Evolutionary conservation across 2,113 vertebrate species (phyloP).

Genomic region (Trinectes maculatus): DNA sequence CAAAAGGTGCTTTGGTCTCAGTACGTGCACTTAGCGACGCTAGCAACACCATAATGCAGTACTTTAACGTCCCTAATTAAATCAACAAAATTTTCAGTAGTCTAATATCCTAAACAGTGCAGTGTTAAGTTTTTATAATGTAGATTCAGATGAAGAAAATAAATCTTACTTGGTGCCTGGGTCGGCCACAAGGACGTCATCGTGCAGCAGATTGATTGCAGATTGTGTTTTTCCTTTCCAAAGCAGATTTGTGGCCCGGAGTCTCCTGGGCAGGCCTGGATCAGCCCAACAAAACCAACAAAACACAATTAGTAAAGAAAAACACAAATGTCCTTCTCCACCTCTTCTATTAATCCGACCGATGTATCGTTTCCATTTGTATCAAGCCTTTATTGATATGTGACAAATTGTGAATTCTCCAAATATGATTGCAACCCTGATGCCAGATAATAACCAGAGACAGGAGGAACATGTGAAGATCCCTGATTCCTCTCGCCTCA

Average conservation of each 20-base stretch:
- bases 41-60: no score
- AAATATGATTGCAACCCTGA: neutral
- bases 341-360: neutral
- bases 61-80: no score
- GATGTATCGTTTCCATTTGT: neutral
- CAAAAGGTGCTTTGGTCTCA: no score
- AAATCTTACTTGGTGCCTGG: slow-evolving; percentile 89
- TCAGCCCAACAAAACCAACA: neutral
- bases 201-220: slow-evolving; percentile 87
- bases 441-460: neutral
- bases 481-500: neutral
- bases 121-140: no score
- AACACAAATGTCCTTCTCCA: neutral
- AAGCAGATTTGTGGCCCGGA: slow-evolving; percentile 88
- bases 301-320: neutral
- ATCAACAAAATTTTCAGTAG: no score
- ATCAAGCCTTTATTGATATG: neutral
- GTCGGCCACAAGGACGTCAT: slow-evolving; percentile 89
- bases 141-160: neutral
- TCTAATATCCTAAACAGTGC: no score
- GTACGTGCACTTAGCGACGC: no score
- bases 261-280: slow-evolving; percentile 88
- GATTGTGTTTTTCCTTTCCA: slow-evolving; percentile 90
- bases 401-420: neutral
- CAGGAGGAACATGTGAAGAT: neutral